Percentiles rank a stretch among this genome's conserved stretches.
Evolutionary conservation across 2,113 vertebrate genomes (phyloP).

Genomic region (Vidua macroura): DNA sequence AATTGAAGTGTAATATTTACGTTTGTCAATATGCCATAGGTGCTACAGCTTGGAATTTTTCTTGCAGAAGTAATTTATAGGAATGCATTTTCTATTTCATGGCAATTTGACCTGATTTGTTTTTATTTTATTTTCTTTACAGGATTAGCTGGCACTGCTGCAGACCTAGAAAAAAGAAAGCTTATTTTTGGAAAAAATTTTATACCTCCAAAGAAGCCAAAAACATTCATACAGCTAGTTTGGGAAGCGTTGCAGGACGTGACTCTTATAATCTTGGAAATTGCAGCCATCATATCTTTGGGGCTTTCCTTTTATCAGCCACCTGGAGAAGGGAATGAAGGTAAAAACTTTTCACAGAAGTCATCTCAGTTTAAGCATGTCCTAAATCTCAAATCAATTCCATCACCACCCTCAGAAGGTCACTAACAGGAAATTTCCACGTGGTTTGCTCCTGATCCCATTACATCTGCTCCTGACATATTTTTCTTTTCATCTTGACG

Average conservation of each 20-base stretch:
- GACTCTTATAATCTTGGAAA: constrained; percentile 97
- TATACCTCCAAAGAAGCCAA: constrained; percentile 99
- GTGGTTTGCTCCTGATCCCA: background rate
- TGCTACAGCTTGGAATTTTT: background rate
- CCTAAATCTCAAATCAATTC: background rate
- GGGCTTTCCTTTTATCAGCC: constrained; percentile 97
- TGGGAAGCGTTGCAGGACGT: constrained; percentile 99
- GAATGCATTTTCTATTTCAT: background rate
- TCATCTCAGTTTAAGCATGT: background rate
- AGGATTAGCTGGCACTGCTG: constrained; percentile 87
- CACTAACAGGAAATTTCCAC: background rate
- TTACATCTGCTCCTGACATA: background rate
- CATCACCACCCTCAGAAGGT: background rate
- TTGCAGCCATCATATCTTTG: constrained; percentile 95
- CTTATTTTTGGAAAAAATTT: constrained; percentile 94
- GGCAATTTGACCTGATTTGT: background rate
- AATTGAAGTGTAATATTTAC: background rate
- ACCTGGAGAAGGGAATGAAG: constrained; percentile 84
- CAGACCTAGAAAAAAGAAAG: constrained; percentile 95
- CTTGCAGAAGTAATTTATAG: background rate
- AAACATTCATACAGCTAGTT: constrained; percentile 98
- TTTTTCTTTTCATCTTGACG: background rate
- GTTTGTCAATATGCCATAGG: background rate
- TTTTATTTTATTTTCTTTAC: constrained; percentile 22
- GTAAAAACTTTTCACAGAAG: constrained; percentile 67